These are phyloP conservation scores for Drosophila kikkawai DNA, from an alignment of 1,140 invertebrate species.

Conservation along the genomic window DNA sequence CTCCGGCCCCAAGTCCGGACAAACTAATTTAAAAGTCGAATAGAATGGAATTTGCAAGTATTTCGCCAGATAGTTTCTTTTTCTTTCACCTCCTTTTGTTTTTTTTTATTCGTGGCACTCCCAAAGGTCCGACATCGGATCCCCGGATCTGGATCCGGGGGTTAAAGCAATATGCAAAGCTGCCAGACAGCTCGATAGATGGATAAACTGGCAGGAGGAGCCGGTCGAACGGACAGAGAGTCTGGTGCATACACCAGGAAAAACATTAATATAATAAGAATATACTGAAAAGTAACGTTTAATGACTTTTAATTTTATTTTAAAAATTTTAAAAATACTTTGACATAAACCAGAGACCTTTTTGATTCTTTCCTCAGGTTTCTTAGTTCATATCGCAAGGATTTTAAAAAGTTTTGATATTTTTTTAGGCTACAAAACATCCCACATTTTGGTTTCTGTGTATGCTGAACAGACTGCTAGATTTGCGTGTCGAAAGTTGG, in stretches of 20 bases:
- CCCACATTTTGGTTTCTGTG: background rate
- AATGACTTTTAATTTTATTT: no score
- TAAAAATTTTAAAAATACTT: no score
- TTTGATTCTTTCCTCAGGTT: no score
- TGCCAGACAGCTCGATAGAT: slow-evolving; percentile 55
- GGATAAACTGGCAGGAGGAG: slow-evolving; percentile 43
- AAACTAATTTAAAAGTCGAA: slow-evolving; percentile 80
- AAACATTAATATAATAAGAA: background rate
- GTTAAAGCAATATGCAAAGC: slow-evolving; percentile 66
- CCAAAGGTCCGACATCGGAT: slow-evolving; percentile 24
- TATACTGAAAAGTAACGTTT: background rate
- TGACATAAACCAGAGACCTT: no score
- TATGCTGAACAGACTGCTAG: slow-evolving; percentile 20
- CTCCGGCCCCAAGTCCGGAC: slow-evolving; percentile 26
- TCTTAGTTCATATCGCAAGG: no score
- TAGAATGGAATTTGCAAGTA: slow-evolving; percentile 67
- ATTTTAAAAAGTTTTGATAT: no score
- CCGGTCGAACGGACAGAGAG: slow-evolving; percentile 17
- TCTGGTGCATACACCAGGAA: background rate
- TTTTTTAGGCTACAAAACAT: background rate
- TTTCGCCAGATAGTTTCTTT: slow-evolving; percentile 52
- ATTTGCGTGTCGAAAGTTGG: slow-evolving; percentile 71
- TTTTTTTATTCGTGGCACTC: slow-evolving; percentile 16
- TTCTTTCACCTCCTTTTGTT: slow-evolving; percentile 21
- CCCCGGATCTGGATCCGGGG: slow-evolving; percentile 11